Evolutionary conservation across 2,797 vertebrate species (phyloP), one percentile per base, ranked within the genome.

Genomic region (Lagocephalus sceleratus): DNA sequence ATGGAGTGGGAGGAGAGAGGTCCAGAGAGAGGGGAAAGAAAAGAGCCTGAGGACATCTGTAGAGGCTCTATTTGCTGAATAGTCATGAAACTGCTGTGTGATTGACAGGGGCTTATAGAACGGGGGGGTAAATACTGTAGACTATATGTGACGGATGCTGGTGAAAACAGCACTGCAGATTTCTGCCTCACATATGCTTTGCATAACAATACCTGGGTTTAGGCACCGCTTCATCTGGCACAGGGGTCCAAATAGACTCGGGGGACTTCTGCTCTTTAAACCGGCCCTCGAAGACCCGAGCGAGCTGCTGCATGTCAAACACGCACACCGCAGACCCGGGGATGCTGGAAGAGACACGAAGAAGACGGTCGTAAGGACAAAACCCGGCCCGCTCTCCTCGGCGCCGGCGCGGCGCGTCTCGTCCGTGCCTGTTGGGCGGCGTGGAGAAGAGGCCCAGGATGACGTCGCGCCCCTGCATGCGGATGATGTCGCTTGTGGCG

Each of bases 241-340:
- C 95, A 0, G 96, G 92, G 0, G 97, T 99, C 97, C 97, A 98
- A 84, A 97, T 94, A 68, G 96, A 96, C 71, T 99, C 97, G 0
- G 96, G 94, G 0, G 94, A 96, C 66, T 97, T 98, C 86, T 99
- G 97, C 84, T 98, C 96, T 20, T 97, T 94, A 84, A 99, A 99
- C 1, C 95, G 90, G 1, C 97, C 95, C 70, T 96, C 94, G 1
- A 99, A 98, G 60, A 92, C 94, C 0, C 92, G 91, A 1, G 95
- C 93, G 51, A 98, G 90, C 42, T 98, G 94, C 54, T 92, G 88
- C 96, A 99, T 98, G 91, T 99, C 97, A 2, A 98, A 99, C 72
- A 95, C 94, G 19, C 97, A 99, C 68, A 99, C 95, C 0, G 96
- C 97, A 0, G 96, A 98, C 52, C 97, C 96, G 0, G 96, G 96